phyloP scores from a whole-genome alignment of 2,113 vertebrate genomes.

The Mugil cephalus region DNA sequence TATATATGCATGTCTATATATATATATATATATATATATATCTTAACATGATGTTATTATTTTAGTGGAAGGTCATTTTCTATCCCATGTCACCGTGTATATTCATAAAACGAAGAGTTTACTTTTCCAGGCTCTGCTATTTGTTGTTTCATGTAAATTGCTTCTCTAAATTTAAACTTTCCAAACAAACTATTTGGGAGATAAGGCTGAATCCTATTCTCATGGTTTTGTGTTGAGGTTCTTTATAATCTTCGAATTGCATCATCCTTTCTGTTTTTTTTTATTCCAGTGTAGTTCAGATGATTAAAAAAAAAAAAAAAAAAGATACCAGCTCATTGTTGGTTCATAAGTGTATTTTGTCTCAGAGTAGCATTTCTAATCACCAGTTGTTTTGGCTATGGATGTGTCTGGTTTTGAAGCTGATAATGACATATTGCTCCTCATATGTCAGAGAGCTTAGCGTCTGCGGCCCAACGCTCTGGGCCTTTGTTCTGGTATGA shows the following conservation, averaged over 20 bases:
- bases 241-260: slow-evolving; percentile 43
- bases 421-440: slow-evolving; percentile 75
- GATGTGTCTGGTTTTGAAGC: slow-evolving; percentile 62
- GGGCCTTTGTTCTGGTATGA: slow-evolving; percentile 82
- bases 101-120: slow-evolving; percentile 66
- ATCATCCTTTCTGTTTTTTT: background rate
- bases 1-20: slow-evolving; percentile 6
- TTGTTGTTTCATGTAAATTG: slow-evolving; percentile 82
- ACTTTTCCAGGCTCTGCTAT: slow-evolving; percentile 76
- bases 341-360: slow-evolving; percentile 18
- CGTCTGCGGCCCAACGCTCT: slow-evolving; percentile 65
- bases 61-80: slow-evolving; percentile 45
- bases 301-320: background rate
- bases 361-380: slow-evolving; percentile 27
- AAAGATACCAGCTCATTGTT: too few relatives aligned
- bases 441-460: slow-evolving; percentile 77
- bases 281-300: background rate
- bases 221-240: slow-evolving; percentile 73
- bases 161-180: slow-evolving; percentile 84
- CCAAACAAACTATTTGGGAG: slow-evolving; percentile 84
- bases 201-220: slow-evolving; percentile 76
- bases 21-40: slow-evolving; percentile 30
- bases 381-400: slow-evolving; percentile 64
- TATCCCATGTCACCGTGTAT: slow-evolving; percentile 51
- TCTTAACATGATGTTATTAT: slow-evolving; percentile 29